Evolutionary conservation across 1,140 invertebrate genomes (phyloP), one percentile per base, ranked within the genome.

Genomic region (Lamellibrachia luymesi): DNA sequence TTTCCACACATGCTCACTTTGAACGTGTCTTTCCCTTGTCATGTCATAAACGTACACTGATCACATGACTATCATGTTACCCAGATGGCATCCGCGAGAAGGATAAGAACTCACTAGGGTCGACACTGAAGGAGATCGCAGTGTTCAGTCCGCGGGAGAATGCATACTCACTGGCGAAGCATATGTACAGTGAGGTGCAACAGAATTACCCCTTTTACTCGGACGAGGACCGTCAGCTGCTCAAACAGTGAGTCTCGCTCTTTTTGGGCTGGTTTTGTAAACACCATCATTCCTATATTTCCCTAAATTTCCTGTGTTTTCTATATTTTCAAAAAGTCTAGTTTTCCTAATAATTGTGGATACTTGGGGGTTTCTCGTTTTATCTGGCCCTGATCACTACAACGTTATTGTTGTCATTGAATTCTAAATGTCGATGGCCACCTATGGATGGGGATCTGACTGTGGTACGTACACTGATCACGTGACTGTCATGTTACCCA

Each of bases 141-240:
- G 97, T 96, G 90, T 97, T 98, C 95, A 98, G 98, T 93, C 50
- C 94, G 90, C 94, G 94, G 95, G 98, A 99, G 96, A 99, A 99
- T 96, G 97, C 97, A 94, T 99, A 98, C 96, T 97, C 98, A 95
- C 97, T 99, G 95, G 97, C 97, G 92, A 97, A 98, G 94, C 97
- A 98, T 95, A 97, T 98, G 94, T 99, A 98, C 98, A 98, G 98
- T 95, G 98, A 99, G 95, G 98, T 99, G 91, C 97, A 98, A 94
- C 98, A 98, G 95, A 98, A 99, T 95, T 99, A 98, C 98, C 98
- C 98, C 89, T 99, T 98, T 96, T 99, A 98, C 95, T 97, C 97
- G 52, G 98, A 98, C 94, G 97, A 98, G 95, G 98, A 99, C 95
- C 97, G 97, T 96, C 97, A 98, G 95, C 97, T 98, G 95, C 96